These are phyloP conservation scores for Dynastes grantii DNA, from an alignment of 2,888 invertebrate genomes.

Conservation along the genomic window DNA sequence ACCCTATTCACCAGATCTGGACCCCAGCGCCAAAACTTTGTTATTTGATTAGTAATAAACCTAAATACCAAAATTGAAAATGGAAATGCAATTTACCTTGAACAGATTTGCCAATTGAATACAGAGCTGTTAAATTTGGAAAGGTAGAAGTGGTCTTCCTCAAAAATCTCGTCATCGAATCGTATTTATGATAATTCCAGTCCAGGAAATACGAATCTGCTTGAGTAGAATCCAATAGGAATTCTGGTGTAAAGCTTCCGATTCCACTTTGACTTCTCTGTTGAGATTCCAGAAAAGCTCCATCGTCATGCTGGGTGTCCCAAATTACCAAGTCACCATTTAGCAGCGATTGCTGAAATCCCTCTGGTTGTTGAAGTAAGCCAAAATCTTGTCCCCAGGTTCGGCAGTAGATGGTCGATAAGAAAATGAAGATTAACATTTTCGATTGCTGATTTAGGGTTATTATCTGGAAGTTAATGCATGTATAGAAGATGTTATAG, in stretches of 20 bases:
- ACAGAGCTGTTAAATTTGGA: slow-evolving; percentile 91
- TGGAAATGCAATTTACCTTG: slow-evolving; percentile 77
- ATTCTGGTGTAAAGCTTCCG: slow-evolving; percentile 36
- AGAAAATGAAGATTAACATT: background rate
- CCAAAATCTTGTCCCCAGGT: slow-evolving; percentile 14
- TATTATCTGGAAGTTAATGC: background rate
- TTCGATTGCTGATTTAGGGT: background rate
- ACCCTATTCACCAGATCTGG: too few relatives aligned
- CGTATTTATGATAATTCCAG: slow-evolving; percentile 91
- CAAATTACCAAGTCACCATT: background rate
- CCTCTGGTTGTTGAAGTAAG: background rate
- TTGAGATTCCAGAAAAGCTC: slow-evolving; percentile 18
- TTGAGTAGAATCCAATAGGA: slow-evolving; percentile 36
- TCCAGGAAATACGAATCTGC: slow-evolving; percentile 73
- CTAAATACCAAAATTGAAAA: too few relatives aligned
- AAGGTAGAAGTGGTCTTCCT: slow-evolving; percentile 85
- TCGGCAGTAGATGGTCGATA: background rate
- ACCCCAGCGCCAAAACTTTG: too few relatives aligned
- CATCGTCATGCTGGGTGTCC: background rate
- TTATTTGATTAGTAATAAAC: too few relatives aligned
- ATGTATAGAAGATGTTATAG: background rate
- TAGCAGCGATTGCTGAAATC: background rate
- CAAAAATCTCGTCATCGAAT: slow-evolving; percentile 87
- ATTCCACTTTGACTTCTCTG: slow-evolving; percentile 52
- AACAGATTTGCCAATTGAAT: slow-evolving; percentile 94